Percentiles rank a stretch among this genome's conserved stretches.
phyloP scores from a whole-genome alignment of 2,888 invertebrate genomes.

The Drosophila recens region DNA sequence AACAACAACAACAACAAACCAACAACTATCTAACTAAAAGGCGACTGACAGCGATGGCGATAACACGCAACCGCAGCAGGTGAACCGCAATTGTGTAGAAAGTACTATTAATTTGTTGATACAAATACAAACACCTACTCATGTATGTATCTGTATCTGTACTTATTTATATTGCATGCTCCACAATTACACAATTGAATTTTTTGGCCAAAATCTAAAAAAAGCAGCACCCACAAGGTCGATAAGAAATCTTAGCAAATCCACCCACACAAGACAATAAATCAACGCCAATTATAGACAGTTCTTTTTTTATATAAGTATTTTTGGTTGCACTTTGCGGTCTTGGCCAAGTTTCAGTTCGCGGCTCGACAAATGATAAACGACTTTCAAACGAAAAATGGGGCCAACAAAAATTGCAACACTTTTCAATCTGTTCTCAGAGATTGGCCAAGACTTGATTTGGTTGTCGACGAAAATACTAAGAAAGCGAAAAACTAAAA shows the following conservation, averaged over 20 bases:
- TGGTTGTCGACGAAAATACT: not conserved
- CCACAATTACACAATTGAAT: slow-evolving; percentile 69
- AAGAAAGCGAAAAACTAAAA: slow-evolving; percentile 14
- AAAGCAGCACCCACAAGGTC: slow-evolving; percentile 37
- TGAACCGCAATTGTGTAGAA: slow-evolving; percentile 50
- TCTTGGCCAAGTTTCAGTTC: slow-evolving; percentile 33
- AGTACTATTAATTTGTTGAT: slow-evolving; percentile 57
- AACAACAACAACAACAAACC: slow-evolving; percentile 29
- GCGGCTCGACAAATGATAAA: slow-evolving; percentile 59
- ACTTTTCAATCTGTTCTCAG: slow-evolving; percentile 67
- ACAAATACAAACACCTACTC: slow-evolving; percentile 5
- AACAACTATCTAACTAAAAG: slow-evolving; percentile 63
- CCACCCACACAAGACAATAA: slow-evolving; percentile 66
- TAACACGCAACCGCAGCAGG: slow-evolving; percentile 58
- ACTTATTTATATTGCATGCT: slow-evolving; percentile 20
- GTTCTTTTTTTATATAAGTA: slow-evolving; percentile 16
- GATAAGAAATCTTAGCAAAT: slow-evolving; percentile 49
- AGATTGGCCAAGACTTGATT: slow-evolving; percentile 24
- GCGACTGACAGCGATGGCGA: slow-evolving; percentile 34
- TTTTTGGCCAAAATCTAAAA: slow-evolving; percentile 56
- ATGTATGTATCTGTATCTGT: not conserved
- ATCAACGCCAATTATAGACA: slow-evolving; percentile 76
- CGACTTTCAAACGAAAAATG: slow-evolving; percentile 35
- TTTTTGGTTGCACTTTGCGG: slow-evolving; percentile 15
- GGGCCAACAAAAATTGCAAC: slow-evolving; percentile 45